Evolutionary conservation across 2,888 invertebrate species (phyloP), one percentile per base, ranked within the genome.

Genomic region (Cerastis leucographa): DNA sequence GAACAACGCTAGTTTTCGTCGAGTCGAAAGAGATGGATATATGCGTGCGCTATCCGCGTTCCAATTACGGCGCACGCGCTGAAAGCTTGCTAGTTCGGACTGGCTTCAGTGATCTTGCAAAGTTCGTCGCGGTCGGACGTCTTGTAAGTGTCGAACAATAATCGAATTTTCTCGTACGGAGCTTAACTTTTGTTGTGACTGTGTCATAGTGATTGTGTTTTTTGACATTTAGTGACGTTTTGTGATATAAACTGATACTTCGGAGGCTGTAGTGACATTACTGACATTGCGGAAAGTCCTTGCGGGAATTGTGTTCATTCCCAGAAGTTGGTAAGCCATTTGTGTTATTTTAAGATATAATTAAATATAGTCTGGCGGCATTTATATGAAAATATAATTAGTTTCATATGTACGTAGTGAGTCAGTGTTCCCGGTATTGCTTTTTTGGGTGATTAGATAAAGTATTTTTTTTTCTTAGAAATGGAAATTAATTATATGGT

Each of bases 271-370:
- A 72, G 86, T 87, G 85, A 86, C 81, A 76, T 73, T 82, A 80
- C 84, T 84, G 76, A 65, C 67, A 87, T 90, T 89, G 92, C 90
- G 91, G 92, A 91, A 93, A 87, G 84, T 84, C 86, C 86, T 84
- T 85, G 88, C 85, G 89, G 91, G 92, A 90, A 91, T 92, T 91
- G 91, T 90, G 86, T 90, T 90, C 89, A 91, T 94, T 94, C 93
- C 91, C 84, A 90, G 94, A 93, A 93, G 89, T 90, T 93, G 96
- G 96, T 96, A 93, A 95, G 96, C 87, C 81, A 93, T 93, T 94
- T 93, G 92, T 94, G 94, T 95, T 96, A 95, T 96, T 95, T 96
- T 95, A 91, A 93, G 94, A 92, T 94, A 93, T 94, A 95, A 96
- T 96, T 96, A 96, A 95, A 96, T 96, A 94, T 96, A 96, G 96